phyloP scores from a whole-genome alignment of 2,888 invertebrate genomes.

The Hydropsyche betteni region DNA sequence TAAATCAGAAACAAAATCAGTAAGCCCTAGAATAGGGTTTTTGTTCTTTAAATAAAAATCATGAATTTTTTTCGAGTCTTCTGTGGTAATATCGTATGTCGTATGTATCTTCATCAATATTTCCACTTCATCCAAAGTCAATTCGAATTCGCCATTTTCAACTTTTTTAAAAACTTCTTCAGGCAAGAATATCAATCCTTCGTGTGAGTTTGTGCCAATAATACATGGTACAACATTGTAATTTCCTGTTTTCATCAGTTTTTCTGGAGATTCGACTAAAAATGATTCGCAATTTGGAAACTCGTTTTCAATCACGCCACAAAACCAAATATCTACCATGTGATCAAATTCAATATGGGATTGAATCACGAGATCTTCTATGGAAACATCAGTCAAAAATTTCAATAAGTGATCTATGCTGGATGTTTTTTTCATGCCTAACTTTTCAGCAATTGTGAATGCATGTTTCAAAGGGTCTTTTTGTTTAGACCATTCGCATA shows the following conservation, averaged over 20 bases:
- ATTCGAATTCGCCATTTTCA: neutral
- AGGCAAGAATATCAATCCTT: neutral
- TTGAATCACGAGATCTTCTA: slow-evolving; percentile 35
- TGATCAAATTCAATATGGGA: slow-evolving; percentile 21
- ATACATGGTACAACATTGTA: slow-evolving; percentile 31
- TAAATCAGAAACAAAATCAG: slow-evolving; percentile 41
- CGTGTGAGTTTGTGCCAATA: slow-evolving; percentile 4
- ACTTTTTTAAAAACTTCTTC: neutral
- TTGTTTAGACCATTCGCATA: slow-evolving; percentile 36
- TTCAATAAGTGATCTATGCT: slow-evolving; percentile 33
- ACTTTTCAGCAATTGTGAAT: slow-evolving; percentile 12
- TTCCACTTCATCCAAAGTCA: neutral
- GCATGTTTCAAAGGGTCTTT: slow-evolving; percentile 21
- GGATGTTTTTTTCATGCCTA: slow-evolving; percentile 17
- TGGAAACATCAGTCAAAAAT: slow-evolving; percentile 40
- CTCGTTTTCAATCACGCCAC: slow-evolving; percentile 45
- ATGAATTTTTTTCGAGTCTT: slow-evolving; percentile 34
- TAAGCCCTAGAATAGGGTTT: slow-evolving; percentile 31
- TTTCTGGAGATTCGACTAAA: slow-evolving; percentile 40
- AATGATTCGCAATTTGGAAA: slow-evolving; percentile 35
- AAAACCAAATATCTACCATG: slow-evolving; percentile 3
- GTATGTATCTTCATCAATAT: neutral
- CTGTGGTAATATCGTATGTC: neutral
- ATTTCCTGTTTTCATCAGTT: slow-evolving; percentile 35
- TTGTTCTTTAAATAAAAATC: slow-evolving; percentile 42